These are phyloP conservation scores for Cyrtonyx montezumae DNA, from an alignment of 2,113 vertebrate species.

Conservation along the genomic window DNA sequence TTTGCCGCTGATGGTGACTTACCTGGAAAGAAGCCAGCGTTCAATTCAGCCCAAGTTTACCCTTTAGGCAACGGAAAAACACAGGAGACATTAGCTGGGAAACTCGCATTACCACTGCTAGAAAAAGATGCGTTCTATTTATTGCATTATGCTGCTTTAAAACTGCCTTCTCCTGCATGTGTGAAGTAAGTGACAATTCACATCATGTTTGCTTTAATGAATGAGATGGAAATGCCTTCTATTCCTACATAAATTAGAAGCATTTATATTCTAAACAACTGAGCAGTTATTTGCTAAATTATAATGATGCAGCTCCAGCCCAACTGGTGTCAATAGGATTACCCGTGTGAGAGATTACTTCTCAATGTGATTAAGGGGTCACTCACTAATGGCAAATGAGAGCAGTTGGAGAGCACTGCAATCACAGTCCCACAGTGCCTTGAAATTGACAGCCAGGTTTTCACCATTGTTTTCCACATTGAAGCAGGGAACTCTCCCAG, in stretches of 20 bases:
- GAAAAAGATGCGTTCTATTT: not conserved
- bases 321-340: not conserved
- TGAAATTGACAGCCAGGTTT: rapidly evolving
- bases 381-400: not conserved
- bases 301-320: not conserved
- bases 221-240: not conserved
- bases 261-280: conserved; percentile 24
- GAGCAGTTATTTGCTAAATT: not conserved
- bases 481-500: rapidly evolving
- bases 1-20: not conserved
- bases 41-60: not conserved
- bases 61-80: not conserved
- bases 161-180: not conserved
- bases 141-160: not conserved
- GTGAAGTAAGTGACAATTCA: not conserved
- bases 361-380: not conserved
- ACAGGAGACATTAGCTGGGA: not conserved
- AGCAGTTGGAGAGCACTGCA: not conserved
- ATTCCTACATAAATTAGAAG: not conserved
- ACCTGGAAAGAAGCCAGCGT: not conserved
- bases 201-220: not conserved
- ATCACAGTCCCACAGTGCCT: not conserved
- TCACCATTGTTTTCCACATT: no score
- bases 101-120: not conserved
- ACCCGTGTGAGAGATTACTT: not conserved